A percentile compares a stretch with the other conserved stretches of the same genome.
phyloP scores from a whole-genome alignment of 2,113 vertebrate genomes.

The Halcyon malimbica region DNA sequence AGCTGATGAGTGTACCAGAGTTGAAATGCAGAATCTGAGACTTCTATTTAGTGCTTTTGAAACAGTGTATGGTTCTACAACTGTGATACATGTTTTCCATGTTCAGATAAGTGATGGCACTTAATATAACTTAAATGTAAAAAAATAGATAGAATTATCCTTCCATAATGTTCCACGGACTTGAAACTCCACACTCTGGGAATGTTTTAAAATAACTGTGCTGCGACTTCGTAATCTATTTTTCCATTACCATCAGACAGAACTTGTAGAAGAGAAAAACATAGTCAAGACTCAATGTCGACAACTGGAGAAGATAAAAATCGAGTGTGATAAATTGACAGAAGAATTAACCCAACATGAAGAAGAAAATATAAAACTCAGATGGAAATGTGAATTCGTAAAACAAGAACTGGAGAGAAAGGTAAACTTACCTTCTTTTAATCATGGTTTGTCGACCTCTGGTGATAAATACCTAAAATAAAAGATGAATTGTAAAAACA shows the following conservation, averaged over 20 bases:
- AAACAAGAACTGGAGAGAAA: slow-evolving; percentile 88
- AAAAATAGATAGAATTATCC: not conserved
- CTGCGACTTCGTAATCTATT: not conserved
- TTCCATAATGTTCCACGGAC: not conserved
- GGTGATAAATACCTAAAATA: not conserved
- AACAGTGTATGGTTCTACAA: not conserved
- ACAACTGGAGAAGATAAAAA: slow-evolving; percentile 90
- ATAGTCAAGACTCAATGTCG: slow-evolving; percentile 75
- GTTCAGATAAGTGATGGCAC: not conserved
- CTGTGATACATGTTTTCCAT: not conserved
- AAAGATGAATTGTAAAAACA: not conserved
- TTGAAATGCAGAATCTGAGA: not conserved
- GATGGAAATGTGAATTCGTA: slow-evolving; percentile 81
- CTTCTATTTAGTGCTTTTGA: not conserved
- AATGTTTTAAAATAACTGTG: not conserved
- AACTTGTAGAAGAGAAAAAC: slow-evolving; percentile 83
- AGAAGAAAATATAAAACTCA: slow-evolving; percentile 80
- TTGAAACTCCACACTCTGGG: not conserved
- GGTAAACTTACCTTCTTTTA: slow-evolving; percentile 72
- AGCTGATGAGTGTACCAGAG: slow-evolving; percentile 30
- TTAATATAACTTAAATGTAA: not conserved
- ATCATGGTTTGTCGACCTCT: not conserved
- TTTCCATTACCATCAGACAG: slow-evolving; percentile 74
- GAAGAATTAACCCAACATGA: slow-evolving; percentile 80
- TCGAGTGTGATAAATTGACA: slow-evolving; percentile 87